These are phyloP conservation scores for Toxotes jaculatrix DNA, from an alignment of 2,113 vertebrate genomes.

Conservation along the genomic window DNA sequence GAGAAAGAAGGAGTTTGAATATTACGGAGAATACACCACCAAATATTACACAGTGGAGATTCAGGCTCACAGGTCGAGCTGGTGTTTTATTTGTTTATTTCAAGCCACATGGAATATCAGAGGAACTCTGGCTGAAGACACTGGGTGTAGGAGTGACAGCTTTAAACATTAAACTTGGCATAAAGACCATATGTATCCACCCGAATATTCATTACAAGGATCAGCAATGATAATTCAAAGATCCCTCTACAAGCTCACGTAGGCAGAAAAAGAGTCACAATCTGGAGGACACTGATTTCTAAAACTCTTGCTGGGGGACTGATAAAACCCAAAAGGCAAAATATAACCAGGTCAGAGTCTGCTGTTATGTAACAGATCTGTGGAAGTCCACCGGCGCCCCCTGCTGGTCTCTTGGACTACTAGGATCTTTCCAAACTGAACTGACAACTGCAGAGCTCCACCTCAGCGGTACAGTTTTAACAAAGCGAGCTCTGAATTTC, in stretches of 20 bases:
- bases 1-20: background rate
- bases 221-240: slow-evolving; percentile 6
- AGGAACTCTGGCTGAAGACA: background rate
- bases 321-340: slow-evolving; percentile 57
- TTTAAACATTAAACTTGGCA: slow-evolving; percentile 5
- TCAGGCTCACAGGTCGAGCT: background rate
- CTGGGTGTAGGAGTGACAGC: background rate
- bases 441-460: background rate
- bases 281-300: slow-evolving; percentile 37
- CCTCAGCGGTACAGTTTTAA: background rate
- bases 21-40: background rate
- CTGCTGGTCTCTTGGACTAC: slow-evolving; percentile 52
- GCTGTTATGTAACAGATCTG: slow-evolving; percentile 55
- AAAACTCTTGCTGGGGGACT: slow-evolving; percentile 39
- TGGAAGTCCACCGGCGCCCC: slow-evolving; percentile 49
- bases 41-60: background rate
- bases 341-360: slow-evolving; percentile 39
- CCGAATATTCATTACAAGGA: slow-evolving; percentile 28
- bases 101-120: background rate
- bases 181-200: background rate
- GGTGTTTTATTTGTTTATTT: background rate
- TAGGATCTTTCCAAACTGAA: slow-evolving; percentile 2
- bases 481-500: background rate
- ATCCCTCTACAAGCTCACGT: slow-evolving; percentile 21
- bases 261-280: slow-evolving; percentile 36